Evolutionary conservation across 2,113 vertebrate species (phyloP).

Genomic region (Pomatorhinus ruficollis): DNA sequence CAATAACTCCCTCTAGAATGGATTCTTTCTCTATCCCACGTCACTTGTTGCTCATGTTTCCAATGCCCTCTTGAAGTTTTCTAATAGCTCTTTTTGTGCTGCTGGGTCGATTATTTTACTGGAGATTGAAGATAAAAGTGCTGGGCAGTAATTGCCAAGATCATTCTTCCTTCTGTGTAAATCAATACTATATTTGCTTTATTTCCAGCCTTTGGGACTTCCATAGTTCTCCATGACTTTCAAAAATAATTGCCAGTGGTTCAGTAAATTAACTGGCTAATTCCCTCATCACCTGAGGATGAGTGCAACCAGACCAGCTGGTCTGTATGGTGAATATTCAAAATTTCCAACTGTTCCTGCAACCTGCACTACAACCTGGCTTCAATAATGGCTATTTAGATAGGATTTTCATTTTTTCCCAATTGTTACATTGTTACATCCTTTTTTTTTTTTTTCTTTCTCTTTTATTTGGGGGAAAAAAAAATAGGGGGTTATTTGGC

Average conservation of each 20-base stretch:
- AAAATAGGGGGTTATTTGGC: not conserved
- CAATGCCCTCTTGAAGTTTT: constrained; percentile 36
- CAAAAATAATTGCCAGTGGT: constrained; percentile 57
- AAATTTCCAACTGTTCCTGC: not conserved
- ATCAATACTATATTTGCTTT: constrained; percentile 66
- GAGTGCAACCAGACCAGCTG: not conserved
- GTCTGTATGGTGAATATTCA: not conserved
- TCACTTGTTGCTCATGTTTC: constrained; percentile 29
- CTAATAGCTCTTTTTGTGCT: constrained; percentile 47
- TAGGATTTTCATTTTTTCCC: not conserved
- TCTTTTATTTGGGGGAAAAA: not conserved
- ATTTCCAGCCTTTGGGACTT: constrained; percentile 49
- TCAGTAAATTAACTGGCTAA: constrained; percentile 56
- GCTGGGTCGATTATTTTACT: constrained; percentile 48
- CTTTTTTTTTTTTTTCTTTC: not conserved
- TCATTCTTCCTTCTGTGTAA: constrained; percentile 52
- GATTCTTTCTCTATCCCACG: constrained; percentile 22
- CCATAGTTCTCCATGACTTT: constrained; percentile 52
- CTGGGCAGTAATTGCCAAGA: constrained; percentile 58
- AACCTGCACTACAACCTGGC: not conserved
- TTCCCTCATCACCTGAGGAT: constrained; percentile 37
- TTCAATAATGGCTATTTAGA: not conserved
- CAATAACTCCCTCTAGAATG: constrained; percentile 10
- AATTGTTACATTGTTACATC: not conserved
- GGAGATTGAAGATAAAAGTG: constrained; percentile 57